These are phyloP conservation scores for Larimichthys polyactis DNA, from an alignment of 2,113 vertebrate genomes.

Conservation along the genomic window DNA sequence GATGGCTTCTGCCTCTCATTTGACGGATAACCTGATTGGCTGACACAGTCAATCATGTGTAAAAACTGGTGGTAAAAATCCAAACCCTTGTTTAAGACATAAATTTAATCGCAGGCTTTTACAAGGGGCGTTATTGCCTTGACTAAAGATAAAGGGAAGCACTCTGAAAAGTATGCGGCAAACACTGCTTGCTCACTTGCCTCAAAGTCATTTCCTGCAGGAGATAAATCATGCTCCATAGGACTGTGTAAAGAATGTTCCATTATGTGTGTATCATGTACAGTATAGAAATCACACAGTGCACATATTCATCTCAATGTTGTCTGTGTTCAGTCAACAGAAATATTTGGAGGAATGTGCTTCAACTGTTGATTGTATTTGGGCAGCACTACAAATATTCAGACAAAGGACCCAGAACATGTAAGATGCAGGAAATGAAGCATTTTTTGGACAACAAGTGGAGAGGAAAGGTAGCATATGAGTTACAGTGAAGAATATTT, in stretches of 20 bases:
- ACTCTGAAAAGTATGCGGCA: conserved; percentile 52
- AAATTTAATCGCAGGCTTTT: conserved; percentile 46
- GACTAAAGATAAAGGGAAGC: conserved; percentile 43
- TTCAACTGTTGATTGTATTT: conserved; percentile 65
- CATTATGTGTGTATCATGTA: conserved; percentile 54
- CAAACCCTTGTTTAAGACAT: conserved; percentile 11
- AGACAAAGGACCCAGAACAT: conserved; percentile 27
- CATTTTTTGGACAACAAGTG: conserved; percentile 14
- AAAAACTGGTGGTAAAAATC: conserved; percentile 38
- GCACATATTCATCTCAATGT: conserved; percentile 54
- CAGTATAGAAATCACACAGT: conserved; percentile 48
- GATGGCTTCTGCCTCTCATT: conserved; percentile 56
- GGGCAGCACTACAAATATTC: conserved; percentile 19
- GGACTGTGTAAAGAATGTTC: conserved; percentile 60
- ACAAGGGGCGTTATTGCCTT: conserved; percentile 41
- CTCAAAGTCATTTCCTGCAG: conserved; percentile 64
- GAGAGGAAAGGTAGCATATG: conserved; percentile 44
- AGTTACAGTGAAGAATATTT: conserved; percentile 35
- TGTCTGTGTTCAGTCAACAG: conserved; percentile 57
- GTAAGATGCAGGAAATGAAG: conserved; percentile 32
- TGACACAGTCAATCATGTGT: conserved; percentile 31
- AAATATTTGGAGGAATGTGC: conserved; percentile 34
- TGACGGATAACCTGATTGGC: conserved; percentile 58
- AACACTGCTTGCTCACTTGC: conserved; percentile 77
- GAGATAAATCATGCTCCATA: conserved; percentile 42